Evolutionary conservation across 2,888 invertebrate species (phyloP), one percentile per base, ranked within the genome.

Genomic region (Germaria angustata): DNA sequence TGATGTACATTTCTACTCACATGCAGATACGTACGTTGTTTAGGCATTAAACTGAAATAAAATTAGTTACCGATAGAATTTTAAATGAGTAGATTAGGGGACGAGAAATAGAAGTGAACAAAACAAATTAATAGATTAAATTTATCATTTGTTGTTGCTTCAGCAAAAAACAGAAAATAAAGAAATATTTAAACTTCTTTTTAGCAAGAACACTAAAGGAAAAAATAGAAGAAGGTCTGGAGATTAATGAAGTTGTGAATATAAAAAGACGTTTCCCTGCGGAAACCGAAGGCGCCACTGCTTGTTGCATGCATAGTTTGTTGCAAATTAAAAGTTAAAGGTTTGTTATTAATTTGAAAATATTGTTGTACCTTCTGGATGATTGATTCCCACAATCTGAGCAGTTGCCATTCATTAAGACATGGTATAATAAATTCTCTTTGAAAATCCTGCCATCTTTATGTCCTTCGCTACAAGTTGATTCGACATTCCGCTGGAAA

Each of bases 61-160:
- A 79, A 72, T 57, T 79, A 51, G 57, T 34, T 51, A 79, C 71
- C 65, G 65, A 79, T 72, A 72, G 79, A 79, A 79, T 79, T 57
- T 51, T 59, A 79, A 79, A 59, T 59, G 65, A 65, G 55, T 72
- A 65, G 78, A 65, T 71, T 49, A 39, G 49, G 39, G 49, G 17
- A 11, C 9, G 13, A 49, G 22, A 15, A 57, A 17, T 11, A 39
- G n/a, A 53, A 72, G 51, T 41, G 20, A 68, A 59, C 17, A 22
- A 32, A 49, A 57, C 65, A 55, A 68, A 66, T 49, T 49, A 59
- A 41, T 68, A 68, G 49, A 77, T 77, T 59, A 51, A 41, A 59
- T 59, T 51, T 51, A 51, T 66, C 28, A 20, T 57, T 32, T 65
- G 2, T 39, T 66, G 7, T 59, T 39, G 28, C 41, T 51, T 34